These are phyloP conservation scores for Mus minutoides DNA, from an alignment of 2,797 vertebrate genomes.

Conservation along the genomic window DNA sequence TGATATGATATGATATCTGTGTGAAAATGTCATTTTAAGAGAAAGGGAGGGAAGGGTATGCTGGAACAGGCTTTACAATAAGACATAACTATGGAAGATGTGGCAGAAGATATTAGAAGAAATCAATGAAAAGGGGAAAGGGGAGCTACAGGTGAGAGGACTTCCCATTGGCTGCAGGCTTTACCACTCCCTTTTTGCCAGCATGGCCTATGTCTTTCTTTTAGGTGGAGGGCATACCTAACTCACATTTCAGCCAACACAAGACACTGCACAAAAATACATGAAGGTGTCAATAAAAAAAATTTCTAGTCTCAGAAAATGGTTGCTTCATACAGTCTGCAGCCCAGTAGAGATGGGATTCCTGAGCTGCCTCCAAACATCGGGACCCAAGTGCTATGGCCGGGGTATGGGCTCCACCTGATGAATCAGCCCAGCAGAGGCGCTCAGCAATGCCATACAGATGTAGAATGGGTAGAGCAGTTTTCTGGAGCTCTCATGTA, in stretches of 20 bases:
- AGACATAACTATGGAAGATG: background rate
- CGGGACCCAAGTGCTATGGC: too few relatives aligned
- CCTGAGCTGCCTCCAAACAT: too few relatives aligned
- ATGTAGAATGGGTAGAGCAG: too few relatives aligned
- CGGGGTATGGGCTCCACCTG: too few relatives aligned
- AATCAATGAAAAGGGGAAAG: background rate
- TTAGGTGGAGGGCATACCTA: background rate
- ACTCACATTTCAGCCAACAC: background rate
- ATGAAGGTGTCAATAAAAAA: background rate
- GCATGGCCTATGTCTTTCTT: background rate
- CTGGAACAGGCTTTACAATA: background rate
- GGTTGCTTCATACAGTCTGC: too few relatives aligned
- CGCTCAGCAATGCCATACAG: too few relatives aligned
- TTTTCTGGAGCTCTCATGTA: too few relatives aligned
- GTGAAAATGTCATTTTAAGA: background rate
- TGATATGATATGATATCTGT: background rate
- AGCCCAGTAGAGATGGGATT: too few relatives aligned
- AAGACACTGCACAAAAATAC: background rate
- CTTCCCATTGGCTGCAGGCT: background rate
- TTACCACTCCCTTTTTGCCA: background rate
- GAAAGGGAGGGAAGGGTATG: rapidly evolving
- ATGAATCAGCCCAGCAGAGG: too few relatives aligned
- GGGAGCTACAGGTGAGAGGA: rapidly evolving
- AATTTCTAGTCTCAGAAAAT: background rate
- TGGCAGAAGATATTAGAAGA: background rate